phyloP scores from a whole-genome alignment of 1,140 invertebrate species.

The Drusus annulatus region DNA sequence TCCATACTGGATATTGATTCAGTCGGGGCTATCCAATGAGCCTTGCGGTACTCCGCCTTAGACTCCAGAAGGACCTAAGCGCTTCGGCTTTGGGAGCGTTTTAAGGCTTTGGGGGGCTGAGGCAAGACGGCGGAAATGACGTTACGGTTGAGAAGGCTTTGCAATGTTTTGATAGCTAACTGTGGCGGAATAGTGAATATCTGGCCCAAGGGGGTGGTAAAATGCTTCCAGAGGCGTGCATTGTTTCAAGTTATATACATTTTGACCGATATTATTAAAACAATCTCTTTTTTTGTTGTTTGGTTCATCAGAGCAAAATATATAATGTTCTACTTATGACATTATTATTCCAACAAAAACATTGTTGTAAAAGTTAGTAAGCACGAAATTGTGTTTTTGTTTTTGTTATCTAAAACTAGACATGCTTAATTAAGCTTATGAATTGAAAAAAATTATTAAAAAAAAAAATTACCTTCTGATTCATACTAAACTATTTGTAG shows the following conservation, averaged over 20 bases:
- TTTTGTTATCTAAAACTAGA: no score
- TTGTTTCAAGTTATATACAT: constrained; percentile 4
- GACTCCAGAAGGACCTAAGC: constrained; percentile 11
- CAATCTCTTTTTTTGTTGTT: no score
- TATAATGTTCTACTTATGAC: no score
- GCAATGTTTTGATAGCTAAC: constrained; percentile 60
- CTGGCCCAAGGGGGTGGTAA: constrained; percentile 56
- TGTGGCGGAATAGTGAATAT: constrained; percentile 59
- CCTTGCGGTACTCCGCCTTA: constrained; percentile 16
- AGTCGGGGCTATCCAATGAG: constrained; percentile 38
- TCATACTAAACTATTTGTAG: no score
- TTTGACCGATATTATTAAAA: no score
- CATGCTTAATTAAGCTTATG: no score
- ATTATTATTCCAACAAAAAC: no score
- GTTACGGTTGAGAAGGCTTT: constrained; percentile 31
- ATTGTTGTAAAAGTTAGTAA: no score
- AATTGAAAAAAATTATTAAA: no score
- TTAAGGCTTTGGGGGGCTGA: background rate
- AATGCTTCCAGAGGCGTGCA: constrained; percentile 47
- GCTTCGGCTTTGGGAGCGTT: background rate
- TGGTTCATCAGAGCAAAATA: no score
- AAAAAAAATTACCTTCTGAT: no score
- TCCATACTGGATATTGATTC: constrained; percentile 59
- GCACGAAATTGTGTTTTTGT: no score
- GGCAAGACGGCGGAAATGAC: constrained; percentile 25